phyloP scores from a whole-genome alignment of 2,888 invertebrate species.

The Cephus rjabovi region DNA sequence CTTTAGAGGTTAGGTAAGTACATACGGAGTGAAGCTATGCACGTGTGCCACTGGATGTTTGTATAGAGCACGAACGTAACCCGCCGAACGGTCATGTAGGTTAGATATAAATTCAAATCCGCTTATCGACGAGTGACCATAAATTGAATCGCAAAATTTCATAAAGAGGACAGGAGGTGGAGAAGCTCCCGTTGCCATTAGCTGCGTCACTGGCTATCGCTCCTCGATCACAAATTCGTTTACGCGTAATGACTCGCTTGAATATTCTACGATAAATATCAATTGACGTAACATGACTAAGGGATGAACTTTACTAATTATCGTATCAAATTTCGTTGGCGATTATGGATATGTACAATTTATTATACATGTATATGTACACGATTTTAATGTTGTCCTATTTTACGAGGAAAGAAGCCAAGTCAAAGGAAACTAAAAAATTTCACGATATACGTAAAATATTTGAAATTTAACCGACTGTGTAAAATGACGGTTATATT shows the following conservation, averaged over 20 bases:
- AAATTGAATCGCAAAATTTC: conserved; percentile 30
- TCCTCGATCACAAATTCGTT: background rate
- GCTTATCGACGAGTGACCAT: conserved; percentile 30
- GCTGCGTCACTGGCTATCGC: background rate
- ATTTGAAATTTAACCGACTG: background rate
- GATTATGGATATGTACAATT: background rate
- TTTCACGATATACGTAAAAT: background rate
- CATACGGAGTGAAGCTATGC: background rate
- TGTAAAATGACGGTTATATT: background rate
- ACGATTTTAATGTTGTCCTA: background rate
- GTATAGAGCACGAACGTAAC: background rate
- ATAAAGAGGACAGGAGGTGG: conserved; percentile 1
- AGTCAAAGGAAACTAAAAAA: background rate
- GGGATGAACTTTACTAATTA: background rate
- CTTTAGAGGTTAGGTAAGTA: conserved; percentile 3
- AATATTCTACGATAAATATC: background rate
- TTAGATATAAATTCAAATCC: conserved; percentile 32
- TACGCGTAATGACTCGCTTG: background rate
- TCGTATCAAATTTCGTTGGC: background rate
- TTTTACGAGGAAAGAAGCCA: background rate
- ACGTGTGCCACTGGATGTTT: background rate
- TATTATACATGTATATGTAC: background rate
- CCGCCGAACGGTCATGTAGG: background rate
- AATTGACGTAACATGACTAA: conserved; percentile 2
- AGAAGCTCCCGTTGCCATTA: background rate